phyloP scores from a whole-genome alignment of 2,113 vertebrate species.

The Maccullochella peelii region DNA sequence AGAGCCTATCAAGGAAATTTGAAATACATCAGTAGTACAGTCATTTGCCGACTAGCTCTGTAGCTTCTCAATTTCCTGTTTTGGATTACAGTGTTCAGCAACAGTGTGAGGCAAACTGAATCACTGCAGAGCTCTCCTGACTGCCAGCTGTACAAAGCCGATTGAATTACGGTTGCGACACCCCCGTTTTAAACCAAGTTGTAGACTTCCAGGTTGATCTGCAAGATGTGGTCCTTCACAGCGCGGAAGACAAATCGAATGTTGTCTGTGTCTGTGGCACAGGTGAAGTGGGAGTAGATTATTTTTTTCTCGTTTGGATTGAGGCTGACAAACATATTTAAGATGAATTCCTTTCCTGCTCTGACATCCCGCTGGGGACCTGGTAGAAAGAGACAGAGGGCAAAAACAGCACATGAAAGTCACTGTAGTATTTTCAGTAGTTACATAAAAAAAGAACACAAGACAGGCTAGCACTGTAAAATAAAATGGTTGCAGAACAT shows the following conservation, averaged over 20 bases:
- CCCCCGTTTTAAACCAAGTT: conserved; percentile 82
- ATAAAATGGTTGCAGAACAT: conserved; percentile 1
- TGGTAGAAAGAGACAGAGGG: conserved; percentile 58
- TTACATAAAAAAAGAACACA: background rate
- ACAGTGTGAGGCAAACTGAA: conserved; percentile 53
- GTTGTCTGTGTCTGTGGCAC: conserved; percentile 85
- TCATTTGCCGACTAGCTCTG: conserved; percentile 57
- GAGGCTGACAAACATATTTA: conserved; percentile 89
- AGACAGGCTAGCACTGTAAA: background rate
- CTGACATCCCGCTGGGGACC: conserved; percentile 87
- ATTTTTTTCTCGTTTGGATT: conserved; percentile 88
- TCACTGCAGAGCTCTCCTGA: conserved; percentile 46
- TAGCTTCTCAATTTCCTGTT: conserved; percentile 63
- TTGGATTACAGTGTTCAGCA: conserved; percentile 62
- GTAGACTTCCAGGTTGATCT: conserved; percentile 87
- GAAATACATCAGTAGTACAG: conserved; percentile 70
- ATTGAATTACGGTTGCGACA: conserved; percentile 30
- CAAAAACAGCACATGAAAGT: conserved; percentile 2
- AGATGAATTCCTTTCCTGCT: conserved; percentile 88
- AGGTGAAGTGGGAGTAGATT: conserved; percentile 89
- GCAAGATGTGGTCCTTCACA: conserved; percentile 85
- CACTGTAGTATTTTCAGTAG: conserved; percentile 9
- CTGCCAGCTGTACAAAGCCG: conserved; percentile 42
- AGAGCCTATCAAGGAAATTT: conserved; percentile 55
- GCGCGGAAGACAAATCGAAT: conserved; percentile 83